Conservation (phyloP, 2,797 vertebrate genomes). For the Clarias platycephalus region DNA sequence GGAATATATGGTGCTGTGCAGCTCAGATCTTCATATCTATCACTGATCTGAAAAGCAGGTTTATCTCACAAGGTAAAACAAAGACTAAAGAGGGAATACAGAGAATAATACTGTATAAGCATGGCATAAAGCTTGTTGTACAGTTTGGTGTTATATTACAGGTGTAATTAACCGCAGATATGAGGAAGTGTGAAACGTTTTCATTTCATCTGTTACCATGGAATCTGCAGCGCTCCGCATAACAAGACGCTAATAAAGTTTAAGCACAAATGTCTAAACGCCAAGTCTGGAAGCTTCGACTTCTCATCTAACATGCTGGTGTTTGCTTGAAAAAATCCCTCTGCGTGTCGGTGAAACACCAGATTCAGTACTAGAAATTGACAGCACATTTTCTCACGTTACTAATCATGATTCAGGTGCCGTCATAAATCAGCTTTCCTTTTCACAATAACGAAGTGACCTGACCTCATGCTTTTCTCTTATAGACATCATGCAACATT, state of each 20-base stretch:
- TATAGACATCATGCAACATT: slow-evolving; percentile 37
- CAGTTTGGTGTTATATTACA: background rate
- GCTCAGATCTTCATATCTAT: background rate
- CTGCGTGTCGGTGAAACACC: slow-evolving; percentile 16
- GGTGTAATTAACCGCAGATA: background rate
- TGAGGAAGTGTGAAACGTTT: background rate
- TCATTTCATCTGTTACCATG: background rate
- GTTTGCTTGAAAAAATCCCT: slow-evolving; percentile 1
- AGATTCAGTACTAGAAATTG: slow-evolving; percentile 32
- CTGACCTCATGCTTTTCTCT: slow-evolving; percentile 50
- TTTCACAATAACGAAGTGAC: slow-evolving; percentile 48
- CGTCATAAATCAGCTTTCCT: slow-evolving; percentile 51
- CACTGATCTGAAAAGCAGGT: background rate
- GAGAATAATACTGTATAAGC: background rate
- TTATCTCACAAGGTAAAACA: background rate
- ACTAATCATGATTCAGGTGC: slow-evolving; percentile 34
- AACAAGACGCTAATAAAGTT: background rate
- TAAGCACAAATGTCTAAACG: background rate
- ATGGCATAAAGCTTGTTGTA: background rate
- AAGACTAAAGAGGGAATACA: background rate
- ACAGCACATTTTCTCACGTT: slow-evolving; percentile 44
- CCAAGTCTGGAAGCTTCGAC: background rate
- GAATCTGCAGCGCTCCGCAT: background rate
- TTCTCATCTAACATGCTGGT: slow-evolving; percentile 10
- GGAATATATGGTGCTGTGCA: background rate